Evolutionary conservation across 2,888 invertebrate genomes (phyloP).

Genomic region (Epistrophella euchroma): DNA sequence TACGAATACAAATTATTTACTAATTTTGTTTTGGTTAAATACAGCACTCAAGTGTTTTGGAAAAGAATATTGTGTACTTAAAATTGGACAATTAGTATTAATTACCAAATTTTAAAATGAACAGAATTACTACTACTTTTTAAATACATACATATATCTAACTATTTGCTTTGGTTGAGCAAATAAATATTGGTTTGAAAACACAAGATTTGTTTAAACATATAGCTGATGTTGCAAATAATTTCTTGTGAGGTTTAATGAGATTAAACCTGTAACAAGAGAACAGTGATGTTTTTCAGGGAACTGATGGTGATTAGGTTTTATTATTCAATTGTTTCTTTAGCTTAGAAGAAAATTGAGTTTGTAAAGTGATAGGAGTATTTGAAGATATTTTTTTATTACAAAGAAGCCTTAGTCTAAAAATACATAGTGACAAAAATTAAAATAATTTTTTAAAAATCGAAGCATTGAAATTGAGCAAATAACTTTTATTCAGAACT

Average conservation of each 20-base stretch:
- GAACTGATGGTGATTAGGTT: not conserved
- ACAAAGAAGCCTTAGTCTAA: too few relatives aligned
- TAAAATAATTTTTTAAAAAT: too few relatives aligned
- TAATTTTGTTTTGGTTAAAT: slow-evolving; percentile 1
- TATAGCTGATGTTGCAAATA: not conserved
- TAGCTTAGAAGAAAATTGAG: not conserved
- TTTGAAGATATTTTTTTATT: too few relatives aligned
- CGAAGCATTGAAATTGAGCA: too few relatives aligned
- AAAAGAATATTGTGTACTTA: not conserved
- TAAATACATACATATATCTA: not conserved
- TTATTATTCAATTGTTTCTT: not conserved
- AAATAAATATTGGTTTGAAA: not conserved
- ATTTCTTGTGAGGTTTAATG: not conserved
- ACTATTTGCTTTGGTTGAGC: not conserved
- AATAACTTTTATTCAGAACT: too few relatives aligned
- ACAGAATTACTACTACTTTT: not conserved
- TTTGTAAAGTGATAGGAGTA: not conserved
- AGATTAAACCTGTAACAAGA: not conserved
- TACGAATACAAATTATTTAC: not conserved
- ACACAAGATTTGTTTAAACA: not conserved
- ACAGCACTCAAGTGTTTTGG: too few relatives aligned
- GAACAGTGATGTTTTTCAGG: not conserved
- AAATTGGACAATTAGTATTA: not conserved
- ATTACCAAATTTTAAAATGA: not conserved
- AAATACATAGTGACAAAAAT: too few relatives aligned